phyloP scores from a whole-genome alignment of 2,113 vertebrate species.

The Pristiophorus japonicus region DNA sequence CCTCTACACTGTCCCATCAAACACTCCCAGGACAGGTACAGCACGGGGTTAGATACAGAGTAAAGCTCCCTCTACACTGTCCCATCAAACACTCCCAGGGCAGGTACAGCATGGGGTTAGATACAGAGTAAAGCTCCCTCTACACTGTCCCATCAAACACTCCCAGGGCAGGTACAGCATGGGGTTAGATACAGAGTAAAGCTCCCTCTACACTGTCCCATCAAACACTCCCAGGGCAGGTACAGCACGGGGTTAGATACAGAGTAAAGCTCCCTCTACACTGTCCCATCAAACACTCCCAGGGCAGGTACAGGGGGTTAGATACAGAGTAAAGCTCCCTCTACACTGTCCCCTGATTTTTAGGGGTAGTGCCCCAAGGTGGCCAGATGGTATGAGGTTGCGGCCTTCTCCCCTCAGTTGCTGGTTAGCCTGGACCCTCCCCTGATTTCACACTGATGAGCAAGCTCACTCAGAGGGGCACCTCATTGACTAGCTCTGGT shows the following conservation, averaged over 20 bases:
- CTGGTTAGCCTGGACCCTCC: not conserved
- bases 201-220: no score
- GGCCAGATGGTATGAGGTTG: constrained; percentile 35
- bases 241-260: no score
- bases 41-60: not conserved
- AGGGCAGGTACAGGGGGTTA: not conserved
- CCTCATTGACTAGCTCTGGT: not conserved
- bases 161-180: no score
- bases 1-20: not conserved
- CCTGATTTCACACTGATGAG: constrained; percentile 37
- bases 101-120: no score
- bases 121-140: no score
- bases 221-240: no score
- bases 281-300: no score
- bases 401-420: not conserved
- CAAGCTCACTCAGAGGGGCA: not conserved
- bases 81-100: no score
- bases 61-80: not conserved
- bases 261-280: no score
- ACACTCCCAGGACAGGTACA: no score
- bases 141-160: no score
- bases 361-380: constrained; percentile 43
- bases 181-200: no score
- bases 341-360: not conserved
- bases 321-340: not conserved